Evolutionary conservation across 2,797 vertebrate genomes (phyloP), one percentile per base, ranked within the genome.

Genomic region (Galago senegalensis): DNA sequence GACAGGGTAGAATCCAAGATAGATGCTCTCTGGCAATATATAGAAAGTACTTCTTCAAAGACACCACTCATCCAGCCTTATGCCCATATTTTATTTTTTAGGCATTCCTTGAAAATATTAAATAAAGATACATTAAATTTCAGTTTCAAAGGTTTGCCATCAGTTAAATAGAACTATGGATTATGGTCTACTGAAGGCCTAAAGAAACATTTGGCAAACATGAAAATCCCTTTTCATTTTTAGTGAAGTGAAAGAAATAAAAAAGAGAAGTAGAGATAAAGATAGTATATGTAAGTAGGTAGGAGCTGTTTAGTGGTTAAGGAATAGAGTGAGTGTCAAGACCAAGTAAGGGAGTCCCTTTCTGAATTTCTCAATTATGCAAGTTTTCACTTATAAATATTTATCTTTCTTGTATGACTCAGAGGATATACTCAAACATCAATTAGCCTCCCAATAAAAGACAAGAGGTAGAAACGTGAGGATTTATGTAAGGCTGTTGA

Each of bases 361-460:
- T 72, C 21, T 56, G 16, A 4, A 61, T n/a, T 96, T 97, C 83
- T 93, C 46, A 77, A 88, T 65, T 96, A 84, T 17, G 84, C 10
- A 69, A 21, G 20, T 88, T 17, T 37, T 53, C 8, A 90, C 31
- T 92, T 94, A 67, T 65, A 95, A 97, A 92, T 90, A 94, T 96
- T 98, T 86, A 86, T 76, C 17, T 89, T 89, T 25, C 65, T 96
- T 87, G 17, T 83, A 34, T 34, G 21, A 87, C 96, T 97, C 43
- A 79, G 0, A 87, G 94, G 70, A n/a, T 37, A 82, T 17, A 79
- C 53, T 13, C 96, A 85, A 97, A 87, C 69, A 83, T 46, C 87
- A 97, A 10, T 95, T 95, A 97, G 8, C 20, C 9, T 97, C 77
- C 80, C 40, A 91, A 49, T 85, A 96, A 97, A 97, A 98, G 61